Base-by-base conservation (phyloP, 1,140 invertebrate genomes). In the Apis mellifera region DNA sequence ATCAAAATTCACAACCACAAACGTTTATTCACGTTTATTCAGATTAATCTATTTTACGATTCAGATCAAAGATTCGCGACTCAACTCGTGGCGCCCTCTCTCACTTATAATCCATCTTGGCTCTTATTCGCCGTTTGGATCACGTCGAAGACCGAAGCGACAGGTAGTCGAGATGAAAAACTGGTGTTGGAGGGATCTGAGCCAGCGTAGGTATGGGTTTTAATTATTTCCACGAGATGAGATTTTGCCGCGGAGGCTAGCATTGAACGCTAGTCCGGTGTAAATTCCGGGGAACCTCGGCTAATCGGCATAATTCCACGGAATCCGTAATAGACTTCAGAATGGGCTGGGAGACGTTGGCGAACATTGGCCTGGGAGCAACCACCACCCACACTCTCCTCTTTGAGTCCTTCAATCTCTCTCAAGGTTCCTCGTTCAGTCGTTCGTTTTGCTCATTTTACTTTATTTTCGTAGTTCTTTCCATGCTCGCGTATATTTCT, bases 291-390 rank as follows among this genome's bases (percentile, higher is more conserved):
- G 89, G 81, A 87, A 84, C 83, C 86, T 70, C 60, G 84, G 87
- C 85, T 90, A 90, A 90, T 90, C 89, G 89, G 89, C 87, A 90
- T 90, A 90, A 90, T 90, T 90, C 89, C 89, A 88, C 83, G 87
- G 82, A 90, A 90, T 90, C 87, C 89, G 89, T 90, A 90, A 90
- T 90, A 84, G 89, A 90, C 89, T 90, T 89, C 87, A 85, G 84
- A 89, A 90, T 83, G 85, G 83, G 80, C 60, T 82, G 77, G 73
- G 57, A 17, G 68, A 84, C 77, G 85, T 66, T 86, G 64, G 73
- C 62, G 84, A 87, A 86, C 85, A 76, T 66, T 78, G 65, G 75
- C 57, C 76, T 74, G 68, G 79, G 78, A 86, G 86, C 89, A 74
- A 72, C 72, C 42, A 32, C 8, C 70, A 19, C 9, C 17, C 50